These are phyloP conservation scores for Drosophila ironensis DNA, from an alignment of 1,140 invertebrate genomes.

Conservation along the genomic window DNA sequence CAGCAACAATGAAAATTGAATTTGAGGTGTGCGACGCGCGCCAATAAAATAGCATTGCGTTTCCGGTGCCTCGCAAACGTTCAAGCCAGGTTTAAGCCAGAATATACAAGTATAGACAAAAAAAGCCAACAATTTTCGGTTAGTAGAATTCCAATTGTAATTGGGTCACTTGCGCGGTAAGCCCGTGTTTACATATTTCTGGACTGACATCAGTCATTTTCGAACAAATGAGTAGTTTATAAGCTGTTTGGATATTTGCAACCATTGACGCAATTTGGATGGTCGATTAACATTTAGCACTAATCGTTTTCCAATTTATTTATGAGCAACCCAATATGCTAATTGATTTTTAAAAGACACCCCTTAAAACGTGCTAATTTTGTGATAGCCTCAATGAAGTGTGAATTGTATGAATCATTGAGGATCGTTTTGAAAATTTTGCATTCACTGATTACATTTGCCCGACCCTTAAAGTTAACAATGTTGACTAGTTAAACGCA, in stretches of 20 bases:
- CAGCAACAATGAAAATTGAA: constrained; percentile 18
- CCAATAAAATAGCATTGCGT: constrained; percentile 41
- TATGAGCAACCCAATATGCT: constrained; percentile 22
- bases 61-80: constrained; percentile 38
- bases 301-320: constrained; percentile 35
- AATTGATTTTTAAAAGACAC: constrained; percentile 25
- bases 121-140: not conserved
- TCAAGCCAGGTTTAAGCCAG: constrained; percentile 24
- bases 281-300: constrained; percentile 40
- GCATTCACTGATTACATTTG: not conserved
- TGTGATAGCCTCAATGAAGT: constrained; percentile 23
- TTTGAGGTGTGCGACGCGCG: constrained; percentile 34
- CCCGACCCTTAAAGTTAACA: not conserved
- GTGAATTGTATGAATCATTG: constrained; percentile 32
- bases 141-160: constrained; percentile 25
- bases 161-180: constrained; percentile 32
- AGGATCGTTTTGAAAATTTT: not conserved
- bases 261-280: constrained; percentile 29
- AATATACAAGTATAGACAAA: not conserved
- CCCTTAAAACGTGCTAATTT: constrained; percentile 30
- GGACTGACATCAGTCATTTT: constrained; percentile 28
- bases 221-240: not conserved
- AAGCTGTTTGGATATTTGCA: not conserved
- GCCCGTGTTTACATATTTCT: constrained; percentile 23
- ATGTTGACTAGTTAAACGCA: not conserved